Evolutionary conservation across 2,113 vertebrate genomes (phyloP), one percentile per base, ranked within the genome.

Genomic region (Ictalurus punctatus): DNA sequence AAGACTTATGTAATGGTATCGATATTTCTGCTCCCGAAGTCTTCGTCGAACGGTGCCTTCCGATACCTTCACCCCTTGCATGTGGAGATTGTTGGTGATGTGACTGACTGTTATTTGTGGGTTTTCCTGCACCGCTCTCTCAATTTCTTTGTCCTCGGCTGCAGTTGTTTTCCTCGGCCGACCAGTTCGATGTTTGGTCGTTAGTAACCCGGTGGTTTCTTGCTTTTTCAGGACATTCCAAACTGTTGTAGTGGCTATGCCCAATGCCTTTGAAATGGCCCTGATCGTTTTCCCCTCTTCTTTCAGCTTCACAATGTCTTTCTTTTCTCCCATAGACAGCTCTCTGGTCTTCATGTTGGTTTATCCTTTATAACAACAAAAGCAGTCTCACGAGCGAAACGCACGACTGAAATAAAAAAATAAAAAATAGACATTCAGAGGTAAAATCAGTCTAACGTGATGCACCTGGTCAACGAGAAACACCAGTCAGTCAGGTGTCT

Each of bases 301-400:
- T 83, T 12, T 83, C 58, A 61, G 58, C 58, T 83, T 83, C 13
- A 83, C 0, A 16, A 83, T 83, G 59, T 83, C 58, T n/a, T 40
- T 4, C 58, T 83, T 83, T 27, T 63, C 81, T 25, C 21, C 34
- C 58, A 83, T 83, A 25, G 81, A 16, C 21, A 83, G 81, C 59
- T 83, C 34, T 25, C 37, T 83, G 58, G 58, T 44, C 81, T 63
- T 83, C 81, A 83, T 83, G 12, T 83, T n/a, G 59, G 81, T 63
- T 83, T 61, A 58, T 37, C 4, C 9, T 34, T 81, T 34, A 1
- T 19, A 4, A 56, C n/a, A 58, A 81, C 27, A 58, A 8, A 37
- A 2, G 14, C 19, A 8, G 16, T 74, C 34, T 40, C 34, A 74
- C 34, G 27, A 44, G 12, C 4, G 4, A 52, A 82, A 37, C 7